Evolutionary conservation across 2,113 vertebrate species (phyloP), one percentile per base, ranked within the genome.

Genomic region (Pogona vitticeps): DNA sequence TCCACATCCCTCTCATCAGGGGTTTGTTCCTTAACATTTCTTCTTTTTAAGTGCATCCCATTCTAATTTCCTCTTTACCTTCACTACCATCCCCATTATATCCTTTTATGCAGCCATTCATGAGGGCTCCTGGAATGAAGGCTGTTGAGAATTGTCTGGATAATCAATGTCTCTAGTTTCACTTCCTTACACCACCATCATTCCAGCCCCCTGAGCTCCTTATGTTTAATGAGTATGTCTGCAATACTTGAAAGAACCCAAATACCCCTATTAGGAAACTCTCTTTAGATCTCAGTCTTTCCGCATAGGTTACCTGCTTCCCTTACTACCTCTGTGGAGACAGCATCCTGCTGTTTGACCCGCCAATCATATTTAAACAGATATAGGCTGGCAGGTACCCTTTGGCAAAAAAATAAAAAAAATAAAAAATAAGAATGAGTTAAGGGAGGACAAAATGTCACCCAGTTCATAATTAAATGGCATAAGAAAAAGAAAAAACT

Each of bases 331-430:
- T 90, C 65, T 0, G 58, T 0, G 42, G 85, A 92, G 92, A 83
- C 85, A 91, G 92, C 80, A 79, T 90, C 93, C 94, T 71, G 93
- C 95, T 94, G 94, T 76, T 87, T 89, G 87, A 92, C 86, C 89
- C 31, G 21, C 92, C 94, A 92, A 79, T 92, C 94, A 89, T 72
- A 63, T 1, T 42, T 88, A 70, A 87, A 91, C 1, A 33, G 91
- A 84, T 83, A 75, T 70, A 67, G 86, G 89, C 33, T 76, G 87
- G 88, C 90, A 89, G 90, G 88, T 88, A 90, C 91, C 86, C 91
- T 76, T 90, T 68, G 84, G 88, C 94, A 84, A 73, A 33, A 82
- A 82, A 86, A 71, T 72, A 84, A 84, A 79, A 36, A 79, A 10
- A 12, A 10, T 6, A 20, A 12, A 36, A 63, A 52, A n/a, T 46